Conservation (phyloP, 2,113 vertebrate species). For the Vireo altiloquus region DNA sequence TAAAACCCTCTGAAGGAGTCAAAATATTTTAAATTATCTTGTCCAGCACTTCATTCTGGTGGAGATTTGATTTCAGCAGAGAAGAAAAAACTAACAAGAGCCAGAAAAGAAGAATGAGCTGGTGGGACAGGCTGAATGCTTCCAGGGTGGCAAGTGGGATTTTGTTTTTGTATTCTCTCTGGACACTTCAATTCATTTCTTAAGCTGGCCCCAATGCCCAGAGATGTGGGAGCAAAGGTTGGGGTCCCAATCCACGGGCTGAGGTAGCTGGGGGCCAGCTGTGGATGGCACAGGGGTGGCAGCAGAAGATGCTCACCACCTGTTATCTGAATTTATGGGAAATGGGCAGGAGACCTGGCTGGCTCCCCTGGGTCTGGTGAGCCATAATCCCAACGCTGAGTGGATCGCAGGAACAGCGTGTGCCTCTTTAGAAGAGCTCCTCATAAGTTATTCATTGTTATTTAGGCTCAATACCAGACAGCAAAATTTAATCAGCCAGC, state of each 20-base stretch:
- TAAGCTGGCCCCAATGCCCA: rapidly evolving
- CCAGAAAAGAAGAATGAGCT: not conserved
- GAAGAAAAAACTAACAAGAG: not conserved
- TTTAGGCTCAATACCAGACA: constrained; percentile 35
- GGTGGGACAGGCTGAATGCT: not conserved
- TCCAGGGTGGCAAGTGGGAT: not conserved
- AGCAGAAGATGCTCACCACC: not conserved
- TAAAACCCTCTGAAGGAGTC: not conserved
- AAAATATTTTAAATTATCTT: not conserved
- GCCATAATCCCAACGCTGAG: not conserved
- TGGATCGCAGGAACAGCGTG: not conserved
- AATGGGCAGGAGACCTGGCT: not conserved
- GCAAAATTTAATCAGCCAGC: constrained; percentile 11
- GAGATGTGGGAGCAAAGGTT: rapidly evolving
- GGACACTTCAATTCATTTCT: not conserved
- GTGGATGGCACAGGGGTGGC: not conserved
- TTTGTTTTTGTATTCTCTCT: not conserved
- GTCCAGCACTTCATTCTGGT: not conserved
- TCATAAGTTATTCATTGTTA: constrained; percentile 49
- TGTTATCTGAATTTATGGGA: not conserved
- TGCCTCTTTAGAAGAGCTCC: not conserved
- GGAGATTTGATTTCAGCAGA: not conserved
- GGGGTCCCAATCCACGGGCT: not conserved
- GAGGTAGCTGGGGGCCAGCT: not conserved
- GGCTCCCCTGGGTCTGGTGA: not conserved